Base-by-base conservation (phyloP, 1,140 invertebrate genomes). In the Magallana angulata region DNA sequence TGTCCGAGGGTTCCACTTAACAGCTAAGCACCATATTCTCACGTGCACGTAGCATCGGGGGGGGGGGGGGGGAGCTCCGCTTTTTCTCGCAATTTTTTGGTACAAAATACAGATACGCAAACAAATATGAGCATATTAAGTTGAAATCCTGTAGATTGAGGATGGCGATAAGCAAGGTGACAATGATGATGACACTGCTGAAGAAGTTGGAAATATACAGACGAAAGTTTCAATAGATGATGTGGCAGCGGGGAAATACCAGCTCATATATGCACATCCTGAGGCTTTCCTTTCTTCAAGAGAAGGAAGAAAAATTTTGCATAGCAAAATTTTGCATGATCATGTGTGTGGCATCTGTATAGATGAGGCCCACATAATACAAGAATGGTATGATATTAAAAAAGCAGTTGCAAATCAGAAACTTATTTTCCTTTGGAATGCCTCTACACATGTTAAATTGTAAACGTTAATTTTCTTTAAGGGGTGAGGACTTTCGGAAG, bases 341-440 rank as follows among this genome's bases (percentile, higher is more conserved):
- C 7, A 16, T 76, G 80, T 90, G 8, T 87, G 86, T 57, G 57
- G 59, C 8, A 80, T 80, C 58, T 84, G 71, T 18, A 62, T 90
- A 18, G 89, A 90, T 86, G 86, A 90, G 80, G 89, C 88, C 7
- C 89, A 90, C 76, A 90, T 90, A 86, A 88, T 90, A 56, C 64
- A 87, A 14, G 84, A 87, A 88, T 90, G 89, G 89, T 90, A 83
- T 16, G 48, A 24, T 81, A 57, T 57, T 14, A 56, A n/a, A 3
- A 64, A 71, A 62, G 11, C 14, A n/a, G n/a, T 62, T 62, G 60
- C n/a, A 62, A 62, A 14, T 62, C 60, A 11, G 2, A 62, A 9
- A 62, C 60, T 62, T 62, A 14, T 62, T 16, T 62, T 62, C 60
- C 14, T 62, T 62, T 7, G 9, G n/a, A 84, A 18, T 24, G n/a